Conservation (phyloP, 2,888 invertebrate genomes). For the Pseudoips prasinana region DNA sequence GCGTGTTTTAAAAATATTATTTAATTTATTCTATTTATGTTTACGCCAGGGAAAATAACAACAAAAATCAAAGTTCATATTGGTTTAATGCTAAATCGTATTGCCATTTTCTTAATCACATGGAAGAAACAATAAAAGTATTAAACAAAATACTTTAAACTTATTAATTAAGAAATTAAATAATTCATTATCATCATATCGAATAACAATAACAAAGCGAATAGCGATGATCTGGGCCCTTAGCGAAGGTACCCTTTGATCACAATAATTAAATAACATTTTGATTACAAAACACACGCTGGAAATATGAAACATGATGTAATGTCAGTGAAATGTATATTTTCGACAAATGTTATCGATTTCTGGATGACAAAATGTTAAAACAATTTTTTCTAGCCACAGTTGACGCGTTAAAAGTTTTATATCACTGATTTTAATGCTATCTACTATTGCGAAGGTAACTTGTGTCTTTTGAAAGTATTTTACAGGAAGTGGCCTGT, state of each 20-base stretch:
- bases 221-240: slow-evolving; percentile 39
- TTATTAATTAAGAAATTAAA: slow-evolving; percentile 68
- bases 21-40: no score
- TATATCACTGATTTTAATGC: no score
- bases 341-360: no score
- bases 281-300: slow-evolving; percentile 8
- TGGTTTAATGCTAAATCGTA: slow-evolving; percentile 66
- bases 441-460: no score
- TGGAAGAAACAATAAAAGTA: slow-evolving; percentile 72
- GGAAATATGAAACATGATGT: background rate
- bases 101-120: slow-evolving; percentile 77
- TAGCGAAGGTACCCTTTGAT: slow-evolving; percentile 3
- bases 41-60: slow-evolving; percentile 8
- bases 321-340: no score
- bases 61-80: slow-evolving; percentile 37
- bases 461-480: no score
- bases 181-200: slow-evolving; percentile 53
- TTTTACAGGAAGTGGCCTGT: no score
- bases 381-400: no score
- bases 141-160: slow-evolving; percentile 67
- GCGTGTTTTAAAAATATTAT: no score
- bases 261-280: slow-evolving; percentile 22
- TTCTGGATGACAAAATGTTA: no score
- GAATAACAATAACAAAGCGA: slow-evolving; percentile 76
- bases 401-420: no score